phyloP scores from a whole-genome alignment of 2,888 invertebrate genomes.

The Artemia sinica region DNA sequence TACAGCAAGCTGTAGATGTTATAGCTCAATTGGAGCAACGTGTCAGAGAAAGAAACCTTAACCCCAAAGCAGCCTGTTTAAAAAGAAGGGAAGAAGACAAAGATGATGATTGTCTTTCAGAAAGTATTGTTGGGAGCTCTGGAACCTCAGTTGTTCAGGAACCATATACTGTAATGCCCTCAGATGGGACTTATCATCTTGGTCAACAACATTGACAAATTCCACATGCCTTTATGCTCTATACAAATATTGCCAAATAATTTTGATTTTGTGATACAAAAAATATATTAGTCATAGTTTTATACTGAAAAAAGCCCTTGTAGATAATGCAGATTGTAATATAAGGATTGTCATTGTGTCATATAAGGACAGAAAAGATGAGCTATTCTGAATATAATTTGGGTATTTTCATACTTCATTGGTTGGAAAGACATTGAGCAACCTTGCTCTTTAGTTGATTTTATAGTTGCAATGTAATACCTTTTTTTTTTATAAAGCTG shows the following conservation, averaged over 20 bases:
- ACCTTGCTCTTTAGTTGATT: too few species aligned
- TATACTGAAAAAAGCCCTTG: too few species aligned
- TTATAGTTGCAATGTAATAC: too few species aligned
- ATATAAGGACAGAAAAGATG: too few species aligned
- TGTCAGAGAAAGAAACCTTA: constrained; percentile 89
- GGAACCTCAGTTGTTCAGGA: not conserved
- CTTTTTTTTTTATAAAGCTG: too few species aligned
- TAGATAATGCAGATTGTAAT: too few species aligned
- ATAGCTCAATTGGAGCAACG: constrained; percentile 95
- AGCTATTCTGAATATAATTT: too few species aligned
- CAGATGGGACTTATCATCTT: not conserved
- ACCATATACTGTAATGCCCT: not conserved
- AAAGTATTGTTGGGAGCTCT: not conserved
- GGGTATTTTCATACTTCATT: too few species aligned
- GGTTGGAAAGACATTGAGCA: too few species aligned
- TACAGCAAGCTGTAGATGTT: constrained; percentile 96
- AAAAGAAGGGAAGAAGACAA: constrained; percentile 92
- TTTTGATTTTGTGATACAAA: too few species aligned
- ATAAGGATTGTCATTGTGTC: too few species aligned
- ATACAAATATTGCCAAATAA: not conserved
- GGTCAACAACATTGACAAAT: not conserved
- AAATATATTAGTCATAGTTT: too few species aligned
- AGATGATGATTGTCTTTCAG: constrained; percentile 49
- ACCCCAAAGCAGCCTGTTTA: constrained; percentile 94
- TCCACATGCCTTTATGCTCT: not conserved